These are phyloP conservation scores for Drosophila insularis DNA, from an alignment of 1,140 invertebrate genomes.

Conservation along the genomic window DNA sequence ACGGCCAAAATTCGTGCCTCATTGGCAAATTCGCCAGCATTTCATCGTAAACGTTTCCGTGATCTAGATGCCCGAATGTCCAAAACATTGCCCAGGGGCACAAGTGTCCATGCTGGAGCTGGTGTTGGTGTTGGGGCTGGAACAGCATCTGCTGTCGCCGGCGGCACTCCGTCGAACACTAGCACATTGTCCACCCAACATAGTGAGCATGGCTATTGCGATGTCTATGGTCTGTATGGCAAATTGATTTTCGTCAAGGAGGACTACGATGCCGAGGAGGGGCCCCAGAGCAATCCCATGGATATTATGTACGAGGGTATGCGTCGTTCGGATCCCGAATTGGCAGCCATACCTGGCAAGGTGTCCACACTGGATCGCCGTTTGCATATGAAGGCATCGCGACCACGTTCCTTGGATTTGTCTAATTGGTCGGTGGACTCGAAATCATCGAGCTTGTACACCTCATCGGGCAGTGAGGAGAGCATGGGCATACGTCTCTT, in stretches of 20 bases:
- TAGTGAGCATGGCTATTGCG: constrained; percentile 87
- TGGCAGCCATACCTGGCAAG: constrained; percentile 91
- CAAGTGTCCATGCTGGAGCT: constrained; percentile 82
- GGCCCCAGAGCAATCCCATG: constrained; percentile 84
- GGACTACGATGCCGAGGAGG: constrained; percentile 91
- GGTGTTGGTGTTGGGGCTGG: constrained; percentile 40
- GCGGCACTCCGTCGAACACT: constrained; percentile 84
- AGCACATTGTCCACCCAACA: constrained; percentile 84
- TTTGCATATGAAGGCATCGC: constrained; percentile 90
- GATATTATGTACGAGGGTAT: constrained; percentile 89
- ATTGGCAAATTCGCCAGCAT: constrained; percentile 86
- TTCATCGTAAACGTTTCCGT: constrained; percentile 87
- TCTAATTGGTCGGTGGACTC: constrained; percentile 95
- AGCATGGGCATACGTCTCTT: constrained; percentile 87
- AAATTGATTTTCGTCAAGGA: constrained; percentile 93
- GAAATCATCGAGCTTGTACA: constrained; percentile 90
- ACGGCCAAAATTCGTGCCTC: constrained; percentile 86
- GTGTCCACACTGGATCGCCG: constrained; percentile 91
- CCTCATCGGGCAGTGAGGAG: constrained; percentile 91
- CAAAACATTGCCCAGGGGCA: constrained; percentile 90
- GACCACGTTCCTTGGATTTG: constrained; percentile 91
- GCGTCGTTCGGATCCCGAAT: constrained; percentile 90
- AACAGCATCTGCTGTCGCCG: constrained; percentile 51
- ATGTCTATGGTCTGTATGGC: constrained; percentile 94
- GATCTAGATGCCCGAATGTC: constrained; percentile 87